phyloP scores from a whole-genome alignment of 2,113 vertebrate species.

The Guaruba guarouba region DNA sequence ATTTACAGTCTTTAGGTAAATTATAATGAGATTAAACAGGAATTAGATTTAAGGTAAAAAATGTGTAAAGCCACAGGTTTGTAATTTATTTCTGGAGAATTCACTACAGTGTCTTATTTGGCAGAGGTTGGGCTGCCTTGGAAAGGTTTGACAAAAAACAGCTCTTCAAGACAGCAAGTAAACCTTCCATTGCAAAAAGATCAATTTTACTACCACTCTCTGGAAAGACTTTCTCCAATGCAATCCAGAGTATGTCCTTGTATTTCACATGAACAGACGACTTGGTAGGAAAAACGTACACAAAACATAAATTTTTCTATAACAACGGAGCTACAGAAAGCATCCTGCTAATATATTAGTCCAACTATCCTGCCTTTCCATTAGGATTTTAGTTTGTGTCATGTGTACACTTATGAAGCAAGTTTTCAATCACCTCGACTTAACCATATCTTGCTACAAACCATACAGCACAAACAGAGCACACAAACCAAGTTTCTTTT shows the following conservation, averaged over 20 bases:
- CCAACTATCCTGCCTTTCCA: neutral
- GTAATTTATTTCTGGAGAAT: neutral
- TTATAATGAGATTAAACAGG: neutral
- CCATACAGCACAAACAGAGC: neutral
- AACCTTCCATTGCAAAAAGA: neutral
- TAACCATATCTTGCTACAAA: neutral
- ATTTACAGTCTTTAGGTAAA: neutral
- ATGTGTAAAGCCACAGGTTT: neutral
- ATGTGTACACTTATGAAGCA: neutral
- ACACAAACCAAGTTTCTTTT: neutral
- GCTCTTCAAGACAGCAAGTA: neutral
- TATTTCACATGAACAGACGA: neutral
- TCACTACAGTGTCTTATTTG: neutral
- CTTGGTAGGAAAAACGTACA: neutral
- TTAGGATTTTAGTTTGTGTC: neutral
- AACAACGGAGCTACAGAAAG: neutral
- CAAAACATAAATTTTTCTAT: fast-evolving
- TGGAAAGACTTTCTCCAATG: neutral
- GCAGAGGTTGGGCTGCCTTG: neutral
- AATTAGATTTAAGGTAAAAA: neutral
- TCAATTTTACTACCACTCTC: neutral
- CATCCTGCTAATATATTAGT: neutral
- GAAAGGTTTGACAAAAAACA: neutral
- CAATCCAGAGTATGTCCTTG: neutral
- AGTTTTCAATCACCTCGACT: neutral